Base-by-base conservation (phyloP, 1,140 invertebrate genomes). In the Coboldia fuscipes region DNA sequence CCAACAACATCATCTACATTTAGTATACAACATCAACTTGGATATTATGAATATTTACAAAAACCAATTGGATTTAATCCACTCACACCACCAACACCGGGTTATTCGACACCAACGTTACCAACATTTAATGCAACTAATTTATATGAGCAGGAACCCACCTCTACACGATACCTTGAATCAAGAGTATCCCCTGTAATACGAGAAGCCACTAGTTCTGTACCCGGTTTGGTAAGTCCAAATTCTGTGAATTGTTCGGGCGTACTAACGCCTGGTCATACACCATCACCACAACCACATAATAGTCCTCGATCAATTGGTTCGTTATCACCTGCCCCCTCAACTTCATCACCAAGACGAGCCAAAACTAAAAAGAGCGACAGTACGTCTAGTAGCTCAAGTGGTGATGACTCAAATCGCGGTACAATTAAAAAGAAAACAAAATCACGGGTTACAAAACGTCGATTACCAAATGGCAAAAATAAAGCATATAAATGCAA, bases 401-500 rank as follows among this genome's bases (percentile, higher is more conserved):
- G 16, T 22, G 4, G 29, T 4, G 30, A 16, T 10, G 29, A 32
- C 14, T n/a, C n/a, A 15, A 27, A 13, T 23, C 22, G 3, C 12
- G 14, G 15, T 31, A 20, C 10, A n/a, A 26, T 15, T 12, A 37
- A 4, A 16, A n/a, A 5, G 35, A 37, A 15, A 29, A 4, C 8
- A 36, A 29, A 17, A 21, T 19, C 16, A 23, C 10, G 7, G 70
- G 9, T 61, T 73, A 10, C 75, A 80, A 2, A 69, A 74, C 32
- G 66, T 82, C 4, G 83, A 82, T 45, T 75, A n/a, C n/a, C 73
- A 0, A 75, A 86, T 37, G 76, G 79, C 12, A 81, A 83, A 59
- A 66, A 83, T 1, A 93, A 90, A 56, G 75, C 72, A 0, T 86
- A 83, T 52, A 74, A 77, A 44, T 97, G 92, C 59, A 96, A 96